Conservation (phyloP, 2,113 vertebrate genomes). For the Entelurus aequoreus region DNA sequence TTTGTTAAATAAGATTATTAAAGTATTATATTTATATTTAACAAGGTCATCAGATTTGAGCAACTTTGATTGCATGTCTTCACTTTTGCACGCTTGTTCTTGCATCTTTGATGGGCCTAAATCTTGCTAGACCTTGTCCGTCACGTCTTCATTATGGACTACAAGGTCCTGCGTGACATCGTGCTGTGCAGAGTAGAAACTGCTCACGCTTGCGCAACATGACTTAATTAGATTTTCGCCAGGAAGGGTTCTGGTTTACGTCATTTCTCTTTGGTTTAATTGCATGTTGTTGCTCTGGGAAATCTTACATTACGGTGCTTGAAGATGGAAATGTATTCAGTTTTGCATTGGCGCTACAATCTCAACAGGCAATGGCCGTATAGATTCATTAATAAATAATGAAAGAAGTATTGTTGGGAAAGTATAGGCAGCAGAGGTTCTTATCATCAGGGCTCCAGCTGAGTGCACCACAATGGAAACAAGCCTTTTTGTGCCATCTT, state of each 20-base stretch:
- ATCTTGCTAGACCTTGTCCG: slow-evolving; percentile 11
- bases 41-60: neutral
- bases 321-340: neutral
- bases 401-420: slow-evolving; percentile 15
- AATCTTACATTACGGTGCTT: neutral
- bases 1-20: too few species aligned
- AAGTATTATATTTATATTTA: too few species aligned
- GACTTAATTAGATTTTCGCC: slow-evolving; percentile 26
- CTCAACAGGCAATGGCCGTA: neutral
- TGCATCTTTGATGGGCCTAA: slow-evolving; percentile 20
- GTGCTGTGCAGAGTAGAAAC: slow-evolving; percentile 1
- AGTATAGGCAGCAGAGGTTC: neutral
- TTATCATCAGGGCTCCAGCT: neutral
- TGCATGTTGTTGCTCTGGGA: neutral
- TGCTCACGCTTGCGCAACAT: slow-evolving; percentile 14
- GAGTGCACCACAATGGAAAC: neutral
- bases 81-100: slow-evolving; percentile 28
- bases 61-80: slow-evolving; percentile 4
- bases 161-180: neutral
- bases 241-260: neutral
- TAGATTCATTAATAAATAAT: slow-evolving; percentile 22
- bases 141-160: slow-evolving; percentile 14
- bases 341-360: neutral
- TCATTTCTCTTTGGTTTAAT: neutral
- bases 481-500: too few species aligned